A percentile compares a stretch with the other conserved stretches of the same genome.
Evolutionary conservation across 2,113 vertebrate genomes (phyloP).

Genomic region (Prietella phreatophila): DNA sequence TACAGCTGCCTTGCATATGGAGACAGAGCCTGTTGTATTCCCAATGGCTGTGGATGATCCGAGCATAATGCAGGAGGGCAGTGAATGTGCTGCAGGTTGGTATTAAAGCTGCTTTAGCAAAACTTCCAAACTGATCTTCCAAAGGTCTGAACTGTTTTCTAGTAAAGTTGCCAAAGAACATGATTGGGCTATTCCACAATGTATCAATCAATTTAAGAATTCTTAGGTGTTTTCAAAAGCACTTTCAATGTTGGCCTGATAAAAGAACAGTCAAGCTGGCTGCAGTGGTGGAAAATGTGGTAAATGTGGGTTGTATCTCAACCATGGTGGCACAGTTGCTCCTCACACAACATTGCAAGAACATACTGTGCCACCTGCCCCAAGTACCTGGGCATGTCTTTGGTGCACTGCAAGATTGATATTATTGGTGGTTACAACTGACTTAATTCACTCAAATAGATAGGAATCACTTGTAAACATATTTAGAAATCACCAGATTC

Average conservation of each 20-base stretch:
- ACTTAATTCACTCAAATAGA: background rate
- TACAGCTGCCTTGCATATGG: background rate
- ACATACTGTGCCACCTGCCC: background rate
- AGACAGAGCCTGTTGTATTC: background rate
- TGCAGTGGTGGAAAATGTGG: background rate
- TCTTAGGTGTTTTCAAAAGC: background rate
- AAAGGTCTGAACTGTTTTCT: background rate
- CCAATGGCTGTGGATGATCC: too few relatives aligned
- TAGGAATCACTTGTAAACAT: background rate
- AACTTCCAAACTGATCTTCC: background rate
- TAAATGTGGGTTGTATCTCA: background rate
- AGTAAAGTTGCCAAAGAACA: background rate
- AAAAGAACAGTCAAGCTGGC: background rate
- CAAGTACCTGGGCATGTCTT: background rate
- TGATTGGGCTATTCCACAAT: background rate
- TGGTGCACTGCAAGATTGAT: background rate
- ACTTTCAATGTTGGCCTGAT: background rate
- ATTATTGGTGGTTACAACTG: too few relatives aligned
- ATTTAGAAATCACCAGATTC: background rate
- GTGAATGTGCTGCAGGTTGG: background rate
- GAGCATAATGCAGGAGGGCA: background rate
- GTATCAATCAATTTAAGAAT: background rate
- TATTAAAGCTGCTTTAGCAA: background rate
- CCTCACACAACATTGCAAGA: background rate
- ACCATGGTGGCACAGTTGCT: background rate